These are phyloP conservation scores for Drosophila lowei DNA, from an alignment of 1,140 invertebrate genomes.

Conservation along the genomic window DNA sequence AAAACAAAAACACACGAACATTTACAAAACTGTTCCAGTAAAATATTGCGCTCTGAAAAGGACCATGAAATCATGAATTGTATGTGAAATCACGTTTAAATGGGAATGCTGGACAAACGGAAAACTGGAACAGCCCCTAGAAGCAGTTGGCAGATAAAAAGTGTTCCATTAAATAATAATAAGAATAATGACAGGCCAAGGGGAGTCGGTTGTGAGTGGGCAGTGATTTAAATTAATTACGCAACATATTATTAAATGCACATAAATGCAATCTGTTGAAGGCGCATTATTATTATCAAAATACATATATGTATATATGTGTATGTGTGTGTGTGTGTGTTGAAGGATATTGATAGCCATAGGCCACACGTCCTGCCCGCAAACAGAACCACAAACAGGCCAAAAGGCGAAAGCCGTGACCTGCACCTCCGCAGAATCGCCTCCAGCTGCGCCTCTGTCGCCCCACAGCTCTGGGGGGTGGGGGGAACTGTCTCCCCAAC, in stretches of 20 bases:
- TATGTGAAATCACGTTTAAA: background rate
- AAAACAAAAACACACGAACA: background rate
- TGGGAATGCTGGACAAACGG: background rate
- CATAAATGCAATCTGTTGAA: constrained; percentile 51
- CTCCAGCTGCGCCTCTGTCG: background rate
- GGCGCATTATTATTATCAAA: constrained; percentile 16
- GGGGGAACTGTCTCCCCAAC: background rate
- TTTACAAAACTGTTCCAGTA: no score
- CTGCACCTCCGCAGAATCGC: background rate
- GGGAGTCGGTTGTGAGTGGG: background rate
- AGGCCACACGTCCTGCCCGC: constrained; percentile 40
- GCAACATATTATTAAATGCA: constrained; percentile 51
- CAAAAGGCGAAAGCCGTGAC: constrained; percentile 66
- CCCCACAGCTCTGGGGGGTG: no score
- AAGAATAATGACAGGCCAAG: constrained; percentile 8
- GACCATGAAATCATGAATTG: no score
- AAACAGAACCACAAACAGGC: constrained; percentile 60
- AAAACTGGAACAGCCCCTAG: background rate
- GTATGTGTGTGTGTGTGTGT: background rate
- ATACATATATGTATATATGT: constrained; percentile 5
- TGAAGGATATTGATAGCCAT: constrained; percentile 61
- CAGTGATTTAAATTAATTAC: constrained; percentile 71
- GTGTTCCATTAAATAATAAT: constrained; percentile 18
- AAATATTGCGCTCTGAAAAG: background rate
- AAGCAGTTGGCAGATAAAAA: constrained; percentile 16